These are phyloP conservation scores for Setophaga petechia DNA, from an alignment of 2,113 vertebrate species.

Conservation along the genomic window DNA sequence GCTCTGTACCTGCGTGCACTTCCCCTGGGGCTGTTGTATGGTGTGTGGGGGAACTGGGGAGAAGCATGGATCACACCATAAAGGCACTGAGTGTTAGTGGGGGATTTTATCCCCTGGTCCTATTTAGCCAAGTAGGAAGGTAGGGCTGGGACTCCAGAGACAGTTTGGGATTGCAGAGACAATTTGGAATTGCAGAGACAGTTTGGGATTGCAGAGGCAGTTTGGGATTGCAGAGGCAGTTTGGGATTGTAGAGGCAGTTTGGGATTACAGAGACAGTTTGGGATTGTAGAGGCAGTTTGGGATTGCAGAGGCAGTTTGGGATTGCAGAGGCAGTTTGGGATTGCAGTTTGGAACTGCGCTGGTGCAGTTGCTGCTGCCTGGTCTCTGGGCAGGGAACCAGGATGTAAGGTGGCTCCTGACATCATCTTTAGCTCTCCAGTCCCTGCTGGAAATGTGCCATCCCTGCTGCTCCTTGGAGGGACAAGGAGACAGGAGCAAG, in stretches of 20 bases:
- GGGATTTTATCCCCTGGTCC: neutral
- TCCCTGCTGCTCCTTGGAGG: neutral
- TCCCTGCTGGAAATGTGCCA: neutral
- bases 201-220: neutral
- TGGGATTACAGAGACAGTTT: too few relatives aligned
- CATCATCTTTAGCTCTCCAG: neutral
- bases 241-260: neutral
- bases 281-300: neutral
- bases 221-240: too few relatives aligned
- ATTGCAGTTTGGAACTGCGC: rapidly evolving
- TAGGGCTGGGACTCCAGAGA: neutral
- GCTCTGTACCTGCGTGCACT: neutral
- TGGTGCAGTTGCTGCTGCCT: rapidly evolving
- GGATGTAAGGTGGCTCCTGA: neutral
- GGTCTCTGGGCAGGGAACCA: neutral
- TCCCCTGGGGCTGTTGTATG: rapidly evolving
- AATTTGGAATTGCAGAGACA: too few relatives aligned
- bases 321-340: neutral
- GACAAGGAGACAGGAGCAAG: neutral
- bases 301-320: neutral
- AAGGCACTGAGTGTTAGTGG: neutral
- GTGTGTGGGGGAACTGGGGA: neutral
- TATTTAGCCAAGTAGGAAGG: rapidly evolving
- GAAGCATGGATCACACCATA: rapidly evolving
- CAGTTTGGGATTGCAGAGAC: too few relatives aligned